Percentiles rank a stretch among this genome's conserved stretches.
Conservation (phyloP, 1,140 invertebrate genomes). For the Myzus persicae region DNA sequence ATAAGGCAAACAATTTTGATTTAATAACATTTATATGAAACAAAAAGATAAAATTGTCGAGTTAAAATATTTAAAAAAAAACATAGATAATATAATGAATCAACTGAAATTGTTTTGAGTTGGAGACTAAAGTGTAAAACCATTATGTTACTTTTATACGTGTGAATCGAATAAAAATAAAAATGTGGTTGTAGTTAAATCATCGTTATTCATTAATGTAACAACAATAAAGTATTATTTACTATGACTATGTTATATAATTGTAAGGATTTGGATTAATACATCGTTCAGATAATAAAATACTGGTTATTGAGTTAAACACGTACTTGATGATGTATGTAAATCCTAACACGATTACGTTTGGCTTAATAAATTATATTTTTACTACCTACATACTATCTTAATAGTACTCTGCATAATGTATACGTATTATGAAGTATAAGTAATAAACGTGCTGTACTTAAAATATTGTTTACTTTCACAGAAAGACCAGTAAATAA, state of each 20-base stretch:
- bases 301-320: background rate
- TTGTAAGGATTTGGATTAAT: background rate
- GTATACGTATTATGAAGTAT: background rate
- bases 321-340: conserved; percentile 14
- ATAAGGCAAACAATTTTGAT: too few relatives aligned
- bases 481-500: background rate
- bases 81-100: background rate
- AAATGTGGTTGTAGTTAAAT: background rate
- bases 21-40: background rate
- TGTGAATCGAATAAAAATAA: background rate
- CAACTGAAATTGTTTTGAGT: background rate
- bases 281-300: background rate
- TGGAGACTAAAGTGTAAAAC: background rate
- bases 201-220: background rate
- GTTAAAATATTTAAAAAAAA: background rate
- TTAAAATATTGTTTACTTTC: background rate
- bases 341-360: background rate
- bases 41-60: too few relatives aligned
- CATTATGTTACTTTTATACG: background rate
- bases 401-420: background rate
- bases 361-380: background rate
- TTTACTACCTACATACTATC: background rate
- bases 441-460: background rate
- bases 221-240: background rate
- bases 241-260: background rate